A percentile compares a stretch with the other conserved stretches of the same genome.
These are phyloP conservation scores for Drosophila lacicola DNA, from an alignment of 2,888 invertebrate species.

Conservation along the genomic window DNA sequence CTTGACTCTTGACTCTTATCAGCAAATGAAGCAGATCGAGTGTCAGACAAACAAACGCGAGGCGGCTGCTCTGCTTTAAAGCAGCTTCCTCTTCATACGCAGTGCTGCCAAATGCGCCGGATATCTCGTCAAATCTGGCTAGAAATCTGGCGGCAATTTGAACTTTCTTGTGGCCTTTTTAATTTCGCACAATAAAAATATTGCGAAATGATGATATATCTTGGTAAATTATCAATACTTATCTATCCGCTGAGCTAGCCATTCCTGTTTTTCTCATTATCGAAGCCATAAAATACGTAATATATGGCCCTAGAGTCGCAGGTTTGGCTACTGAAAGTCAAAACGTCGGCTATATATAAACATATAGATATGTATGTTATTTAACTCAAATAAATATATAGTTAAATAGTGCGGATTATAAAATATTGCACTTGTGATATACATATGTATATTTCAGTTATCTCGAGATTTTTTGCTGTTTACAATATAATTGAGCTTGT, in stretches of 20 bases:
- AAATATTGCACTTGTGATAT: no score
- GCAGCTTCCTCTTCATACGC: constrained; percentile 1
- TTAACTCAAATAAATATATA: no score
- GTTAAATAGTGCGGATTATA: no score
- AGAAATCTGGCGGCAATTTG: no score
- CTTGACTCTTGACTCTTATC: constrained; percentile 48
- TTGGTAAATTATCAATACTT: neutral
- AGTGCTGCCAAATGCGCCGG: neutral
- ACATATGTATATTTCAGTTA: no score
- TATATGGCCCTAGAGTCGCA: constrained; percentile 1
- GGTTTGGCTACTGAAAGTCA: constrained; percentile 1
- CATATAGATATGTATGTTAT: no score
- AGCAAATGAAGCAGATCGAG: constrained; percentile 20
- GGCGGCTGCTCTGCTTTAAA: constrained; percentile 2
- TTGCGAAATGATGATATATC: neutral
- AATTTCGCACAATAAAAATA: no score
- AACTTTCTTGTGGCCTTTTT: no score
- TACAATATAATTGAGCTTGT: no score
- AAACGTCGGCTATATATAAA: neutral
- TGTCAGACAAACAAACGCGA: constrained; percentile 9
- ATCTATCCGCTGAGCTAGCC: neutral
- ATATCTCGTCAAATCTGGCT: neutral
- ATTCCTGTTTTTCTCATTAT: constrained; percentile 5
- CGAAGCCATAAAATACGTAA: constrained; percentile 5
- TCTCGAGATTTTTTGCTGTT: no score